phyloP scores from a whole-genome alignment of 2,113 vertebrate species.

The Dasyornis broadbenti region DNA sequence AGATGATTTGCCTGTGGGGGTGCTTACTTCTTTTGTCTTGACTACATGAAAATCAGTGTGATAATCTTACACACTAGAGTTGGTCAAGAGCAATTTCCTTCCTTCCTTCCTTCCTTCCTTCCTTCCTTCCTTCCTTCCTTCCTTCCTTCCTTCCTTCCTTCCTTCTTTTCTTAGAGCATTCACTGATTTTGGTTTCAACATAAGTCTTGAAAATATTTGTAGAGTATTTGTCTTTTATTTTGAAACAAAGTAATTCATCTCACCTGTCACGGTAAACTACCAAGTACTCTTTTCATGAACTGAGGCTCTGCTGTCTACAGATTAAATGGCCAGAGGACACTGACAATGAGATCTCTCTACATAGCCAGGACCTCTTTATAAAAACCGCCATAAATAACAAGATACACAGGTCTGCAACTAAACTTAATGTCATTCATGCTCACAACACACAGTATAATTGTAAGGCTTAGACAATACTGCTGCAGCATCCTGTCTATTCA shows the following conservation, averaged over 20 bases:
- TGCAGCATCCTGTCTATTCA: neutral
- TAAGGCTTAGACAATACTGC: neutral
- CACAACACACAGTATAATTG: neutral
- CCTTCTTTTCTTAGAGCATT: neutral
- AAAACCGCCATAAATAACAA: neutral
- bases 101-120: too few species aligned
- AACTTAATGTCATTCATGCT: neutral
- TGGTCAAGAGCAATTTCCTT: neutral
- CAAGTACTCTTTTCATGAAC: neutral
- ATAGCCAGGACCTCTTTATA: neutral
- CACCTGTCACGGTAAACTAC: neutral
- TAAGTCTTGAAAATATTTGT: neutral
- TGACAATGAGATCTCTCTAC: neutral
- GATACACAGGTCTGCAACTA: neutral
- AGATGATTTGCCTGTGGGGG: neutral
- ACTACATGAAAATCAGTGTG: neutral
- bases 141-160: accelerated
- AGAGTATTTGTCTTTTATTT: neutral
- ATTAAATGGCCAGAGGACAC: neutral
- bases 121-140: too few species aligned
- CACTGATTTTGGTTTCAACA: neutral
- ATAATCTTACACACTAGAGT: neutral
- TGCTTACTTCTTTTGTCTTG: neutral
- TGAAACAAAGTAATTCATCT: neutral
- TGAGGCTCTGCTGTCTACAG: neutral